A percentile compares a stretch with the other conserved stretches of the same genome.
Evolutionary conservation across 2,113 vertebrate species (phyloP).

Genomic region (Dicerorhinus sumatrensis): DNA sequence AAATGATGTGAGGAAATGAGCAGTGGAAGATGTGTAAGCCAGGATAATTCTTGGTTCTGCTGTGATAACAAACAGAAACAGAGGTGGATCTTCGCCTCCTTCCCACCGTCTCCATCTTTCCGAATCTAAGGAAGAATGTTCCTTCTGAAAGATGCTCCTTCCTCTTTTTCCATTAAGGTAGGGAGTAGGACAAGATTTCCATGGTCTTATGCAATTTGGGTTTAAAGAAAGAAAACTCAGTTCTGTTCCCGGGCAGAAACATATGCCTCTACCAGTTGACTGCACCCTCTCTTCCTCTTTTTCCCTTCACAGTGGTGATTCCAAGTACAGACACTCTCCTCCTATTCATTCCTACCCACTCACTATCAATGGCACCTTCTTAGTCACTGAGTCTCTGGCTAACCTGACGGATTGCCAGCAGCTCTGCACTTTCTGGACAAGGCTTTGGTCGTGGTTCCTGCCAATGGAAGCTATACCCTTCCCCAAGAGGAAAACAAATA

Average conservation of each 20-base stretch:
- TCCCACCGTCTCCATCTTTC: neutral
- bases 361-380: neutral
- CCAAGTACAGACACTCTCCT: neutral
- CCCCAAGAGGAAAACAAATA: neutral
- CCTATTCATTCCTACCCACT: neutral
- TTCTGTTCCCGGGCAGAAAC: neutral
- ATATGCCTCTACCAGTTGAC: neutral
- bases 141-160: neutral
- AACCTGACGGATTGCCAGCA: neutral
- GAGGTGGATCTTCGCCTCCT: neutral
- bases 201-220: neutral
- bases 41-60: neutral
- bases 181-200: neutral
- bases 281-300: neutral
- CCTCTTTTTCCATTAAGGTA: neutral
- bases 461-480: neutral
- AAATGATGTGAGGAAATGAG: neutral
- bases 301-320: neutral
- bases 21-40: neutral
- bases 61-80: neutral
- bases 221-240: neutral
- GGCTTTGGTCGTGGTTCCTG: neutral
- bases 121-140: neutral
- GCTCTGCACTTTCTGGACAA: neutral
- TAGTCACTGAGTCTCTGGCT: neutral